Base-by-base conservation (phyloP, 2,888 invertebrate species). In the Drosophila setosimentum region DNA sequence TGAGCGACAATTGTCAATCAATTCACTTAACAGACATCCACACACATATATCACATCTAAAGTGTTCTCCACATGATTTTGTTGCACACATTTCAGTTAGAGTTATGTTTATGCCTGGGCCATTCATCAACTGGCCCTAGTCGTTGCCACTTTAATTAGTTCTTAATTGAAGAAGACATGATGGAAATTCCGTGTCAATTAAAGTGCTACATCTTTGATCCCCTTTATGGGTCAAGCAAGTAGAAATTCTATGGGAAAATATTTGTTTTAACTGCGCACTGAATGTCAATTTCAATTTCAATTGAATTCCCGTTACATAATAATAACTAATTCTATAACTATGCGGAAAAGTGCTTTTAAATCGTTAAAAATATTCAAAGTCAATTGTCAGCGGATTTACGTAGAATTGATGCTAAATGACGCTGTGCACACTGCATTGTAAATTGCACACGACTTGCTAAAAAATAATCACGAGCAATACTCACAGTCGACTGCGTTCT, bases 181-280 rank as follows among this genome's bases (percentile, higher is more conserved):
- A 54, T 24, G 73, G 59, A 78, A 78, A 81, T 77, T 54, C 63
- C 78, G 55, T 50, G 73, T 68, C 69, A 79, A 70, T 78, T 70
- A 49, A 73, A 53, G 32, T 42, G 48, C 53, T 24, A 30, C 51
- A 64, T 53, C 49, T 60, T 64, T 77, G 69, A 73, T 64, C 68
- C 69, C 8, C 60, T 4, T 30, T 48, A 50, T 42, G 37, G 11
- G 18, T 40, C 50, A 68, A 51, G 76, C 64, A 78, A 80, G 70
- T 68, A 4, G 18, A 16, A 66, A 48, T 60, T 48, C 24, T 6
- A 68, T 82, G 82, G 67, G 68, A 78, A 76, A 72, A 69, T 59
- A 3, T n/a, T 37, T n/a, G n/a, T n/a, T n/a, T 13, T 42, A 63
- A 68, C 62, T 73, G 78, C 69, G 59, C 71, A 73, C 45, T 61